Evolutionary conservation across 2,113 vertebrate species (phyloP).

Genomic region (Anas platyrhynchos): DNA sequence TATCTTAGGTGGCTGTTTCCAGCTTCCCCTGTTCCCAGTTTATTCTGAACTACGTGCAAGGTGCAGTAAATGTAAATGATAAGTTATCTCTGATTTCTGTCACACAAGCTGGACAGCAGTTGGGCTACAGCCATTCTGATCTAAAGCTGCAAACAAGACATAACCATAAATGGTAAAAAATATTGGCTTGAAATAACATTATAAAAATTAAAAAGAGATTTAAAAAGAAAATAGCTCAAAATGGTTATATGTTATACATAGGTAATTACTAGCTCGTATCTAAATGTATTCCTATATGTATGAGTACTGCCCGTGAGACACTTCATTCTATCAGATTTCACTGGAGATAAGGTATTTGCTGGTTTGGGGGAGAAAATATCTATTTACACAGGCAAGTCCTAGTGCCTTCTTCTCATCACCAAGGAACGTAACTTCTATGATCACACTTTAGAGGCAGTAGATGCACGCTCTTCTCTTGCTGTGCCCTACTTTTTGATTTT

Average conservation of each 20-base stretch:
- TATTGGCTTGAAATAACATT: background rate
- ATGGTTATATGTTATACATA: background rate
- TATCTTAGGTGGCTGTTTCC: background rate
- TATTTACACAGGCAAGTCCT: background rate
- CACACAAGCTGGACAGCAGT: background rate
- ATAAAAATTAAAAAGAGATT: background rate
- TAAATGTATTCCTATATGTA: background rate
- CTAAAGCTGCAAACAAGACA: background rate
- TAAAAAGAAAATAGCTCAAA: background rate
- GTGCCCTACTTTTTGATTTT: background rate
- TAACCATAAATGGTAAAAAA: background rate
- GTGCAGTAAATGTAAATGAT: background rate
- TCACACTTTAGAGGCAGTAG: background rate
- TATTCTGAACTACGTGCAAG: background rate
- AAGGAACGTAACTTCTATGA: background rate
- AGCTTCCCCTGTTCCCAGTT: background rate
- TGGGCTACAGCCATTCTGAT: background rate
- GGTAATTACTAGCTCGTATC: background rate
- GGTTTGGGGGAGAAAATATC: background rate
- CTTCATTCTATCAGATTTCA: background rate
- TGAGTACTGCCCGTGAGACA: background rate
- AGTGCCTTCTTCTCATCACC: background rate
- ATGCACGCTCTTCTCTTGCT: background rate
- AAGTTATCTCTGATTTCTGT: background rate
- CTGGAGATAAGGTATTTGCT: background rate